These are phyloP conservation scores for Macrobrachium nipponense DNA, from an alignment of 1,140 invertebrate species.

Conservation along the genomic window DNA sequence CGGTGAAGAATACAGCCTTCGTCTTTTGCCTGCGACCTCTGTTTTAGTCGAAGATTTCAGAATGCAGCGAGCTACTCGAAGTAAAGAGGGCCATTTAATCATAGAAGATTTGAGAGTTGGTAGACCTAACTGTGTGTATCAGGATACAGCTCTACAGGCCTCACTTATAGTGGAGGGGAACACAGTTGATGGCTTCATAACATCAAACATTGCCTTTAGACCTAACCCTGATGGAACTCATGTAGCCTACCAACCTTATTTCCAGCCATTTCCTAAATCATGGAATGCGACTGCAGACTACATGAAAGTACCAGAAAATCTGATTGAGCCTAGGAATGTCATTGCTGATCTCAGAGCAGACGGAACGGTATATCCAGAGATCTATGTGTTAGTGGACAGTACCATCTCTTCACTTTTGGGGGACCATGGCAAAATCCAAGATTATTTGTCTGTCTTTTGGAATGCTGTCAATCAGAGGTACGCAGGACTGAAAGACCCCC, in stretches of 20 bases:
- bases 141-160: slow-evolving; percentile 15
- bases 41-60: slow-evolving; percentile 11
- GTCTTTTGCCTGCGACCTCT: slow-evolving; percentile 12
- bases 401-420: slow-evolving; percentile 47
- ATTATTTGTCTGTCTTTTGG: slow-evolving; percentile 63
- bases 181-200: slow-evolving; percentile 31
- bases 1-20: slow-evolving; percentile 14
- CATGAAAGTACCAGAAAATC: slow-evolving; percentile 18
- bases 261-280: neutral
- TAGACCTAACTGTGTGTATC: neutral
- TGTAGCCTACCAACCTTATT: neutral
- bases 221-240: slow-evolving; percentile 24
- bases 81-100: slow-evolving; percentile 21
- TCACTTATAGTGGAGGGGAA: slow-evolving; percentile 8
- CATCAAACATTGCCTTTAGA: slow-evolving; percentile 22
- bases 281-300: slow-evolving; percentile 6
- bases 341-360: neutral
- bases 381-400: slow-evolving; percentile 64
- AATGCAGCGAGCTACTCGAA: slow-evolving; percentile 16
- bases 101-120: slow-evolving; percentile 20
- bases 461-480: slow-evolving; percentile 63
- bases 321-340: neutral
- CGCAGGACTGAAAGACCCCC: slow-evolving; percentile 59
- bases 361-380: slow-evolving; percentile 45
- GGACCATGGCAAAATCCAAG: slow-evolving; percentile 37